Evolutionary conservation across 2,113 vertebrate species (phyloP), one percentile per base, ranked within the genome.

Genomic region (Psephotus haematonotus): DNA sequence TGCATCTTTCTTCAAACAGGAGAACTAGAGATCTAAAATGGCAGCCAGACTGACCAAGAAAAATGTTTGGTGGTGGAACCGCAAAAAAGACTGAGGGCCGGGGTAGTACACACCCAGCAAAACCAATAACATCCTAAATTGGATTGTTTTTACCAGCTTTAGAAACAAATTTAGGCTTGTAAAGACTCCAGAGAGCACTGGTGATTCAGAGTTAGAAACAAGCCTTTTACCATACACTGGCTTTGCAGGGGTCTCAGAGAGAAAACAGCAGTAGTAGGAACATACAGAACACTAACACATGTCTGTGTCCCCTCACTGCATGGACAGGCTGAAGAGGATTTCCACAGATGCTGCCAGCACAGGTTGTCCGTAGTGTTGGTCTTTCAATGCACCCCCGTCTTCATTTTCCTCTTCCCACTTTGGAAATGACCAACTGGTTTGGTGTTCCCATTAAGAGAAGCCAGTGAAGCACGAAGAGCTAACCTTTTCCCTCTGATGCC

Each of bases 271-370:
- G 49, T 2, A 60, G 82, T 60, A 49, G 43, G n/a, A 74, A 68
- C 1, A 1, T 23, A 22, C 7, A 52, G 14, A 47, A 43, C 10
- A 24, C 41, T 19, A 57, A 33, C 3, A 7, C 17, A 17, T 0
- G 0, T 12, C 43, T 27, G 15, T 10, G 11, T 2, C 0, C 14
- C 47, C 60, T 46, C 29, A 1, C 8, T 5, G 25, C 27, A 13
- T 64, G 57, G 23, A 41, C 44, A 33, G 57, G 6, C 3, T 8
- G 70, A 55, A 44, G 23, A 18, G 18, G 41, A 57, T 22, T 27
- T 43, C 47, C 41, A 27, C 9, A 19, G 82, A 22, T 10, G 25
- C 46, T 31, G 5, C 24, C 22, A 9, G 22, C 64, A 7, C 4
- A 1, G n/a, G 7, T 1, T 53, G 76, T 12, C 69, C 25, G 20